Conservation (phyloP, 2,888 invertebrate species). For the Campopleginae sp. region DNA sequence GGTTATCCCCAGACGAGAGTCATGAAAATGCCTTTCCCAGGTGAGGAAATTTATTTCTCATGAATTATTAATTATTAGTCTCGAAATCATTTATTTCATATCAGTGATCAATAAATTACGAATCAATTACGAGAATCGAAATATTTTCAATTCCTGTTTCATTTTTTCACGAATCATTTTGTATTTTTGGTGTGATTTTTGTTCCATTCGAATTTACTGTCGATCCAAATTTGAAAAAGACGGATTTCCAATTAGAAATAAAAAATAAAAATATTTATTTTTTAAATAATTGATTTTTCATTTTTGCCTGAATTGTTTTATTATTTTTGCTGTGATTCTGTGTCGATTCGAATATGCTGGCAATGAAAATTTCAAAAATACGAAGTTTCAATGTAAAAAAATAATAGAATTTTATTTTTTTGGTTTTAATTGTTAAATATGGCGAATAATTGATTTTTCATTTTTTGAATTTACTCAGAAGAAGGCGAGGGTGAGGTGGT, state of each 20-base stretch:
- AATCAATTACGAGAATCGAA: not conserved
- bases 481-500: constrained; percentile 86
- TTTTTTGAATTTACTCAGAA: constrained; percentile 72
- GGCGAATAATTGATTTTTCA: constrained; percentile 17
- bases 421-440: not conserved
- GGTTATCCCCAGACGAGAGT: constrained; percentile 96
- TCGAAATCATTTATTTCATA: not conserved
- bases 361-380: too few species aligned
- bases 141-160: not conserved
- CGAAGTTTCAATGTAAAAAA: too few species aligned
- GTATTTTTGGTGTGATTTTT: not conserved
- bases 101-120: not conserved
- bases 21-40: constrained; percentile 95
- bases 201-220: too few species aligned
- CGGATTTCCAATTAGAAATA: too few species aligned
- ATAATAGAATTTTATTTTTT: not conserved
- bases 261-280: too few species aligned
- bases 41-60: constrained; percentile 79
- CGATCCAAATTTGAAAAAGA: too few species aligned
- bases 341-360: too few species aligned
- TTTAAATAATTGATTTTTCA: too few species aligned
- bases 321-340: not conserved
- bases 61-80: not conserved
- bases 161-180: not conserved
- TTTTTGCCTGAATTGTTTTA: not conserved